These are phyloP conservation scores for Nylanderia fulva DNA, from an alignment of 1,140 invertebrate genomes.

Conservation along the genomic window DNA sequence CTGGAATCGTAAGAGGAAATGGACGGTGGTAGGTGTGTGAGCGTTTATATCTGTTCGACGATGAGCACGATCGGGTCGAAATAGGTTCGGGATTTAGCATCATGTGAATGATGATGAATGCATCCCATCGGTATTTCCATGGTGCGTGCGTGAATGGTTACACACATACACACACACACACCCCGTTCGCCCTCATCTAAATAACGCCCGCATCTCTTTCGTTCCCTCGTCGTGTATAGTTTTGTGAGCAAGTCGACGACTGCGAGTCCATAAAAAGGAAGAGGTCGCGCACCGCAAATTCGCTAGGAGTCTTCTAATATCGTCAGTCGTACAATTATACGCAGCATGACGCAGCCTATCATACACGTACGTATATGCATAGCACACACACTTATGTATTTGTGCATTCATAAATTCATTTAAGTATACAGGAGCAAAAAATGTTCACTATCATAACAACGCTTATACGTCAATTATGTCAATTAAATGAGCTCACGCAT, in stretches of 20 bases:
- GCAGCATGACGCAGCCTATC: slow-evolving; percentile 26
- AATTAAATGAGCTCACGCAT: too few species aligned
- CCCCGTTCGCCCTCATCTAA: too few species aligned
- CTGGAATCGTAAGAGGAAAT: too few species aligned
- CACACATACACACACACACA: too few species aligned
- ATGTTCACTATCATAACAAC: too few species aligned
- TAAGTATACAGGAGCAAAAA: too few species aligned
- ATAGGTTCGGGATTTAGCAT: slow-evolving; percentile 3
- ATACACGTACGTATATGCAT: slow-evolving; percentile 18
- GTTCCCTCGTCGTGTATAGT: neutral
- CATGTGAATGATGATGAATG: neutral
- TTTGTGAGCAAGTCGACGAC: neutral
- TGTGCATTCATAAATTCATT: too few species aligned
- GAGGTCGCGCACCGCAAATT: neutral
- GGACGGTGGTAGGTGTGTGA: too few species aligned
- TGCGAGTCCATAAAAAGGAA: slow-evolving; percentile 14
- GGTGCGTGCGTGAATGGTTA: neutral
- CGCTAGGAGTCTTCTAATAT: neutral
- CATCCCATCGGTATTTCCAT: neutral
- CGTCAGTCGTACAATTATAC: neutral
- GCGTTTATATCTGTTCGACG: neutral
- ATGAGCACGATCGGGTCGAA: slow-evolving; percentile 2
- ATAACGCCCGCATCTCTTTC: too few species aligned
- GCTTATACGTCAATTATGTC: too few species aligned
- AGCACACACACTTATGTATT: too few species aligned